These are phyloP conservation scores for Agapornis roseicollis DNA, from an alignment of 2,113 vertebrate genomes.

Conservation along the genomic window DNA sequence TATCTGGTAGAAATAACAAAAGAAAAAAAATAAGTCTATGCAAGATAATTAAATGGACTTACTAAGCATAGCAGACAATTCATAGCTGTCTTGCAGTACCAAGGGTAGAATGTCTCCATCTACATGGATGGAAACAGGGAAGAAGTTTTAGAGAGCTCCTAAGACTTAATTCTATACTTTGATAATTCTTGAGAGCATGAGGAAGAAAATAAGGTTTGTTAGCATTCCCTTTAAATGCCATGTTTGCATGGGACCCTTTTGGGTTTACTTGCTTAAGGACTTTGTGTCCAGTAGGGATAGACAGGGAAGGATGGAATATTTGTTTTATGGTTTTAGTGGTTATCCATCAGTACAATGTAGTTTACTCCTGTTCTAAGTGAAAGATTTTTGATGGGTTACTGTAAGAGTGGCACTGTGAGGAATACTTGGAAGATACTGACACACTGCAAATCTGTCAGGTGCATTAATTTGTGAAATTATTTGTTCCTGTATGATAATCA, in stretches of 20 bases:
- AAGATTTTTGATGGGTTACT: not conserved
- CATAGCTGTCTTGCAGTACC: not conserved
- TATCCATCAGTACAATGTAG: not conserved
- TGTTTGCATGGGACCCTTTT: not conserved
- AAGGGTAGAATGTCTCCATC: not conserved
- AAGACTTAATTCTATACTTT: not conserved
- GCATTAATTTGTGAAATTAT: not conserved
- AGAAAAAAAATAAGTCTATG: not conserved
- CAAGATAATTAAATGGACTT: not conserved
- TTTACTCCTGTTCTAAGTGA: not conserved
- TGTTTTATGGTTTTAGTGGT: not conserved
- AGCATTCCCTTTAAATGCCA: not conserved
- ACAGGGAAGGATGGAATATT: not conserved
- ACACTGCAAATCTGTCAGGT: not conserved
- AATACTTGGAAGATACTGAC: not conserved
- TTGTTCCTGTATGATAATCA: not conserved
- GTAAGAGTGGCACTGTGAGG: not conserved
- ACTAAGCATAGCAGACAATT: not conserved
- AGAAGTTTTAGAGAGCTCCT: not conserved
- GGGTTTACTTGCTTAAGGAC: not conserved
- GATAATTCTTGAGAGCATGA: not conserved
- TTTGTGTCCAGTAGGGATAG: not conserved
- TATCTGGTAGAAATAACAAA: not conserved
- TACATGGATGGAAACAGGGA: not conserved
- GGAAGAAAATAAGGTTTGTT: not conserved